Evolutionary conservation across 2,888 invertebrate genomes (phyloP), one percentile per base, ranked within the genome.

Genomic region (Aromia moschata): DNA sequence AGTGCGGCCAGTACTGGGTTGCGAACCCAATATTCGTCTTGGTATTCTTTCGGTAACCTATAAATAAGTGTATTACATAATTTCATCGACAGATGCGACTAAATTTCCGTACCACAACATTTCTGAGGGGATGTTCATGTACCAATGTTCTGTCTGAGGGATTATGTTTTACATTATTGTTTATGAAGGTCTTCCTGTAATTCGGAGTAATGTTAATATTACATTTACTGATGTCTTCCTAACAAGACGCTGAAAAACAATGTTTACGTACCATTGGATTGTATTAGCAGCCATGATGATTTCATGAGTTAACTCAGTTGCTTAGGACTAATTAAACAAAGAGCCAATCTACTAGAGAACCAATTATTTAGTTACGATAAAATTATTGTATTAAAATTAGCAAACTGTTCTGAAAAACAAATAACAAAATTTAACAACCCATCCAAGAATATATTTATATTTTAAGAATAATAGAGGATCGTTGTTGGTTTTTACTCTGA

Each of bases 121-220:
- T 56, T 47, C 15, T 87, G 5, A 88, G 74, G 9, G 88, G 88
- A 79, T 88, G 87, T 33, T 88, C 87, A 51, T 70, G 62, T 11
- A 65, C 66, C 37, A 41, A 14, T 20, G 51, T 54, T 40, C 59
- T 60, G 38, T 56, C 37, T 5, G 56, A 40, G 25, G 12, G 33
- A 16, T 47, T 58, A 16, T 43, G 56, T 47, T 55, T 59, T n/a
- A 18, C 52, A 14, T 68, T 51, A 49, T 46, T 33, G 41, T 61
- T 64, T 30, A 68, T 61, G 15, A 68, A 53, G 7, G 71, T 72
- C 68, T 69, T 70, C 74, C 73, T 72, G 58, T 57, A 69, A 67
- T n/a, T n/a, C n/a, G n/a, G n/a, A n/a, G n/a, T n/a, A n/a, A n/a
- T n/a, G n/a, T n/a, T n/a, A n/a, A n/a, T n/a, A n/a, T n/a, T n/a